These are phyloP conservation scores for Pollachius pollachius DNA, from an alignment of 2,113 vertebrate species.

Conservation along the genomic window DNA sequence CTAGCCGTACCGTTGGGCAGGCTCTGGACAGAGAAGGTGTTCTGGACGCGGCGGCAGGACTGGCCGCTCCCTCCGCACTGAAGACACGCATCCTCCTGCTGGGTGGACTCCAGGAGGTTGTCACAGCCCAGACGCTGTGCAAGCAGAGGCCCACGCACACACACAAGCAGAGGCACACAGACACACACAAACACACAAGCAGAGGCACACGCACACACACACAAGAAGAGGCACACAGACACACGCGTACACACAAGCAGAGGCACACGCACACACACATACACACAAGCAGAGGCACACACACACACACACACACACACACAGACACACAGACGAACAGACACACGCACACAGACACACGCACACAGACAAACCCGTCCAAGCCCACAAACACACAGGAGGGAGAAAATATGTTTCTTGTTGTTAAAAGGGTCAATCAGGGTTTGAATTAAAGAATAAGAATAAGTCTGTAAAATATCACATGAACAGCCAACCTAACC, in stretches of 20 bases:
- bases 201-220: neutral
- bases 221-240: neutral
- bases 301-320: neutral
- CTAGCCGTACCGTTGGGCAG: slow-evolving; percentile 82
- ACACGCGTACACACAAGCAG: neutral
- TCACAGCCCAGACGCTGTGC: slow-evolving; percentile 88
- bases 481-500: too few relatives aligned
- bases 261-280: neutral
- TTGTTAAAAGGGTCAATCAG: too few relatives aligned
- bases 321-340: neutral
- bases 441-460: too few relatives aligned
- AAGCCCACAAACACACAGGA: neutral
- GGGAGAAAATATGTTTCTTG: too few relatives aligned
- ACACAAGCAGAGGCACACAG: neutral
- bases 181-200: neutral
- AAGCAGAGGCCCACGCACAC: neutral
- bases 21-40: slow-evolving; percentile 73
- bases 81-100: slow-evolving; percentile 91
- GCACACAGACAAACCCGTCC: neutral
- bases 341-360: neutral
- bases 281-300: neutral
- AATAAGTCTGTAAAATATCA: too few relatives aligned
- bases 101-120: slow-evolving; percentile 82
- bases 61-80: slow-evolving; percentile 87
- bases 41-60: slow-evolving; percentile 80